Evolutionary conservation across 92 coral and sea anemone species (phyloP).

Genomic region (Phenganax subtilis): DNA sequence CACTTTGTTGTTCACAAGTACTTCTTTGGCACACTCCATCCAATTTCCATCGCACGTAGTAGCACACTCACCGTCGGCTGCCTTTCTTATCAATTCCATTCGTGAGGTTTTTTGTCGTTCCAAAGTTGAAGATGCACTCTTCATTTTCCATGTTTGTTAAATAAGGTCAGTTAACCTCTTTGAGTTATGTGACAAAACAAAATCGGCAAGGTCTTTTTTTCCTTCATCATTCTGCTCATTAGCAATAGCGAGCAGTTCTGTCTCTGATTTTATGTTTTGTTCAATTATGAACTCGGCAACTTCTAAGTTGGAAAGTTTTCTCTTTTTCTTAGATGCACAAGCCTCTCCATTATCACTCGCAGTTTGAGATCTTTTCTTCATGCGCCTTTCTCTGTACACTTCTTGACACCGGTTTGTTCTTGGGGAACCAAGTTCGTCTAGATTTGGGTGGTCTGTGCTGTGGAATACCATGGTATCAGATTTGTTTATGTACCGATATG

Average conservation of each 20-base stretch:
- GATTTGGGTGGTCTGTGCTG: not conserved
- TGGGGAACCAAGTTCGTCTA: conserved; percentile 8
- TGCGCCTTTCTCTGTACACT: not conserved
- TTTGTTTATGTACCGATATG: conserved; percentile 6
- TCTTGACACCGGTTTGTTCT: conserved; percentile 12
- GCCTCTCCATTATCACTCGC: no score
- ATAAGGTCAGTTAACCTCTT: not conserved
- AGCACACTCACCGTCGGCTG: not conserved
- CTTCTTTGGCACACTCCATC: not conserved
- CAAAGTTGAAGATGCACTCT: not conserved
- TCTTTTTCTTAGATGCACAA: not conserved
- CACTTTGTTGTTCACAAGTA: conserved; percentile 23
- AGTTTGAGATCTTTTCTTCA: no score
- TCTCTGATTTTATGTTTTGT: conserved; percentile 2
- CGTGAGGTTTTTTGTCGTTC: not conserved
- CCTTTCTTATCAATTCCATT: not conserved
- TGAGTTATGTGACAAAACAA: not conserved
- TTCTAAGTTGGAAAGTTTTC: conserved; percentile 7
- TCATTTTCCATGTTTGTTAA: not conserved
- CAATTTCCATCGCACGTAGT: conserved; percentile 11
- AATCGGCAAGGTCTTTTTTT: conserved; percentile 9
- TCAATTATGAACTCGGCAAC: conserved; percentile 13
- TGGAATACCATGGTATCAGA: conserved; percentile 4
- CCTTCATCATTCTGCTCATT: not conserved
- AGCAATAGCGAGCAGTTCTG: not conserved